Evolutionary conservation across 2,888 invertebrate genomes (phyloP), one percentile per base, ranked within the genome.

Genomic region (Lydus trimaculatus): DNA sequence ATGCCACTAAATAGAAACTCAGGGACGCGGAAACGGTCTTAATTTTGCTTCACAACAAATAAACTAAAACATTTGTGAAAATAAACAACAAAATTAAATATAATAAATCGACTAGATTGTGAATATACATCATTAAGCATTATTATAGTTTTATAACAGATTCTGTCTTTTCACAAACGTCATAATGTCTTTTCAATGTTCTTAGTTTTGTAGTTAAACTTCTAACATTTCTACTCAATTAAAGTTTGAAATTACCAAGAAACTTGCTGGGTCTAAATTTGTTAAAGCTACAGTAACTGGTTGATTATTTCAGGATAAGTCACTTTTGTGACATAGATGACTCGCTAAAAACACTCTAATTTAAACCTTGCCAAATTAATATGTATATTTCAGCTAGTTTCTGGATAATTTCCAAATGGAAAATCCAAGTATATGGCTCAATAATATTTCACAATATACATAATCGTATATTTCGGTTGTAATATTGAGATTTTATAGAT

Each of bases 1-100:
- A 76, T 76, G 77, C 74, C 73, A 74, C 78, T 79, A 79, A 78
- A 76, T 78, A 78, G 79, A 79, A 79, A 79, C 72, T 76, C 76
- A 76, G 75, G 77, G 78, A 79, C 75, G 78, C 76, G 79, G 78
- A 79, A 79, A 76, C 76, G 72, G 73, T 76, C 79, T 77, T 78
- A 79, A 78, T 79, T 79, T 78, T 75, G 77, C 75, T 77, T 66
- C 66, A 73, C 72, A 72, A 77, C 74, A 73, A 73, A 76, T 75
- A 77, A 78, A 73, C 63, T 68, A 66, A 65, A 65, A 68, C 62
- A 67, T 68, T 68, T 65, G 52, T 65, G 58, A 31, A 71, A 71
- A 68, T 65, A 66, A 61, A 52, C 11, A 52, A 52, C 25, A 25
- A 64, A 64, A 17, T 43, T 7, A 7, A 33, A 48, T 20, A 11